A percentile compares a stretch with the other conserved stretches of the same genome.
These are phyloP conservation scores for Noturus placidus DNA, from an alignment of 2,113 vertebrate genomes.

Conservation along the genomic window DNA sequence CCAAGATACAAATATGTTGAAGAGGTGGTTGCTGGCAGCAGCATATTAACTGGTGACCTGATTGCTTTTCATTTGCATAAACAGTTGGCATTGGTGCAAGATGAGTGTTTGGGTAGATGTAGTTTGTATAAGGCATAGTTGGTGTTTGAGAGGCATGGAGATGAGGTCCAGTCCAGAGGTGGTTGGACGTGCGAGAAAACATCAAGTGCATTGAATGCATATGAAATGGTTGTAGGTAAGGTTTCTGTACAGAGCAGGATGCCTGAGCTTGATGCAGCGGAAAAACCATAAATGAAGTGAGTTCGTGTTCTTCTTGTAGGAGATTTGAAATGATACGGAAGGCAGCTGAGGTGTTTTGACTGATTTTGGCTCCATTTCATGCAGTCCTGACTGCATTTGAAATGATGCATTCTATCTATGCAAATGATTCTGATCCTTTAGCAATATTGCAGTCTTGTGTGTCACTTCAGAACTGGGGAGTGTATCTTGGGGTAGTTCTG, in stretches of 20 bases:
- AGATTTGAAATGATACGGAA: neutral
- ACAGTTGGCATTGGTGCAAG: neutral
- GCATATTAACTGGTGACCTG: neutral
- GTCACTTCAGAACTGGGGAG: neutral
- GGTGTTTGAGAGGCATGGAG: neutral
- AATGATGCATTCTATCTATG: neutral
- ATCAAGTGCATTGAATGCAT: neutral
- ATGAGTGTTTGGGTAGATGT: neutral
- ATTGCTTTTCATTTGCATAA: neutral
- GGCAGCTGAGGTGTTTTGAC: neutral
- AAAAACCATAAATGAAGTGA: neutral
- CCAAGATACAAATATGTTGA: neutral
- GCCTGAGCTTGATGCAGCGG: too few species aligned
- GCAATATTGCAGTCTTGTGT: neutral
- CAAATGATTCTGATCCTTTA: neutral
- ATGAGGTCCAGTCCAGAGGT: neutral
- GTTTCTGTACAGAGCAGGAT: neutral
- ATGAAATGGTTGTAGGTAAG: neutral
- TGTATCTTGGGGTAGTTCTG: neutral
- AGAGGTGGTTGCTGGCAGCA: neutral
- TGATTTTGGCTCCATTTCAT: neutral
- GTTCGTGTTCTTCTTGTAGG: neutral
- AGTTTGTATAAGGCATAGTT: neutral
- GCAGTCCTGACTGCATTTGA: neutral
- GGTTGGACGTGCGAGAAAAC: neutral